These are phyloP conservation scores for Gymnogyps californianus DNA, from an alignment of 2,113 vertebrate species.

Conservation along the genomic window DNA sequence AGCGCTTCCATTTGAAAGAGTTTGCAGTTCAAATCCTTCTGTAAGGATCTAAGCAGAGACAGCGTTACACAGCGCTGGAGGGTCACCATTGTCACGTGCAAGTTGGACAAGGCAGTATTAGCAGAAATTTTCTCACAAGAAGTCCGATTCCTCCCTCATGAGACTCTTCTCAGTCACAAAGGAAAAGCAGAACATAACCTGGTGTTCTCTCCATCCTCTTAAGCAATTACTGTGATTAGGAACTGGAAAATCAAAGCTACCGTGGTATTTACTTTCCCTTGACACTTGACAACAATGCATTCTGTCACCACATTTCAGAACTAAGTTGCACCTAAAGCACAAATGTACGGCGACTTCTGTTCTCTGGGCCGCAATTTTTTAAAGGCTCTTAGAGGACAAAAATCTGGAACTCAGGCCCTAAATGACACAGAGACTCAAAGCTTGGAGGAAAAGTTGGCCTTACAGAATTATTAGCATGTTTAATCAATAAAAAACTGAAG, in stretches of 20 bases:
- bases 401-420: background rate
- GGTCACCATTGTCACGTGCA: accelerated
- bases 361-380: background rate
- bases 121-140: background rate
- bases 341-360: accelerated
- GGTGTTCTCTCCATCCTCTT: background rate
- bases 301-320: background rate
- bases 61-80: background rate
- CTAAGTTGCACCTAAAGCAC: background rate
- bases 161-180: background rate
- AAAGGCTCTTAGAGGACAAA: background rate
- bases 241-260: background rate
- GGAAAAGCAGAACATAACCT: background rate
- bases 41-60: background rate
- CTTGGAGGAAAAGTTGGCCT: background rate
- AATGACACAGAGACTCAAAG: background rate
- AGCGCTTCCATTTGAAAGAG: background rate
- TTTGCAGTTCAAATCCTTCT: background rate
- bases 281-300: no score
- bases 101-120: background rate
- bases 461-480: background rate
- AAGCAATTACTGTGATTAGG: background rate
- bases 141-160: accelerated
- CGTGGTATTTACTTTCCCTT: background rate
- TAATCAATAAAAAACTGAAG: background rate